A percentile compares a stretch with the other conserved stretches of the same genome.
Evolutionary conservation across 2,797 vertebrate genomes (phyloP).

Genomic region (Numenius phaeopus): DNA sequence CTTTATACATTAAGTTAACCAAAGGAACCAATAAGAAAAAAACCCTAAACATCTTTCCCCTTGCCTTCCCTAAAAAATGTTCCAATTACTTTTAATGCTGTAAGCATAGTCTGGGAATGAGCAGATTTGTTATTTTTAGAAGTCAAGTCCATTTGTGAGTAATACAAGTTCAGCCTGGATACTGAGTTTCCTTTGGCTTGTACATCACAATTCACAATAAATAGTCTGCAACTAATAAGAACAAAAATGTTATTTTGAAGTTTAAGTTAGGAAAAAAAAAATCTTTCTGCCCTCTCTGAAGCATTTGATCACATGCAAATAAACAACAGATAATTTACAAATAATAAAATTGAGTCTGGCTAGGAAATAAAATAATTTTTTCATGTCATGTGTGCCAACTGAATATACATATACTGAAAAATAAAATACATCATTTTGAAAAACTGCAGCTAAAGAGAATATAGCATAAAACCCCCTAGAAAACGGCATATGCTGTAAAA

Average conservation of each 20-base stretch:
- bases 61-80: background rate
- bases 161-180: background rate
- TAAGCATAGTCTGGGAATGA: background rate
- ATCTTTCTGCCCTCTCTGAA: background rate
- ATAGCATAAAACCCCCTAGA: background rate
- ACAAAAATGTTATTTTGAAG: background rate
- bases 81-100: background rate
- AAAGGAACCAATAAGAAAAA: background rate
- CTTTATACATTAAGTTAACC: background rate
- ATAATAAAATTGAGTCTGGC: background rate
- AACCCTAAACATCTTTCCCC: background rate
- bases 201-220: background rate
- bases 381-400: background rate
- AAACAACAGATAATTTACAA: background rate
- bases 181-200: background rate
- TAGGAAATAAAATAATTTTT: background rate
- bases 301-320: background rate
- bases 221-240: constrained; percentile 6
- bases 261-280: background rate
- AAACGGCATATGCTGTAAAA: background rate
- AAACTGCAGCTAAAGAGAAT: background rate
- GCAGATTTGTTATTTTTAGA: constrained; percentile 6
- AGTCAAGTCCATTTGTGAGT: background rate
- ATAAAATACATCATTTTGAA: background rate
- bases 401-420: background rate